A percentile compares a stretch with the other conserved stretches of the same genome.
Evolutionary conservation across 1,140 invertebrate species (phyloP).

Genomic region (Thaumetopoea pityocampa): DNA sequence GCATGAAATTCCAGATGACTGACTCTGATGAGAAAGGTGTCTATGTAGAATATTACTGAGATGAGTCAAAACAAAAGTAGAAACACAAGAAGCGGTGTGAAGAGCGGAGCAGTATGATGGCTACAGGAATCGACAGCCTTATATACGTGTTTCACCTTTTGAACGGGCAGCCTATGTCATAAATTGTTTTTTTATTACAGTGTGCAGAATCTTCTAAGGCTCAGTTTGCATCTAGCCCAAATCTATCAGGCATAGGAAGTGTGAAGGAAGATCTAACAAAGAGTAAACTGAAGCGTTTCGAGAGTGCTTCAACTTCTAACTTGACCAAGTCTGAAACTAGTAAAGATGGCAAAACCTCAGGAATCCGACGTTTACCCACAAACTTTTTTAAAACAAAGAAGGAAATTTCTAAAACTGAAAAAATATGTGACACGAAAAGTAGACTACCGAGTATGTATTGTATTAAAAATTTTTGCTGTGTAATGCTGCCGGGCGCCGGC

Average conservation of each 20-base stretch:
- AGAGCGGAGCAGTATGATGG: too few relatives aligned
- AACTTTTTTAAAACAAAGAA: slow-evolving; percentile 47
- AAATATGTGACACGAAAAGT: slow-evolving; percentile 29
- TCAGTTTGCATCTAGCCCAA: slow-evolving; percentile 60
- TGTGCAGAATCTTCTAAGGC: slow-evolving; percentile 38
- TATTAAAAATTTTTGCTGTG: neutral
- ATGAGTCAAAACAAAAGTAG: too few relatives aligned
- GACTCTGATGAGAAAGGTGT: too few relatives aligned
- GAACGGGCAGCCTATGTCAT: too few relatives aligned
- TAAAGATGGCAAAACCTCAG: slow-evolving; percentile 38
- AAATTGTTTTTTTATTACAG: slow-evolving; percentile 40
- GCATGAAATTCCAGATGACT: too few relatives aligned
- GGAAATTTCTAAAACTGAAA: slow-evolving; percentile 33
- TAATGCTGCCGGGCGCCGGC: neutral
- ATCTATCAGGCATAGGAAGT: slow-evolving; percentile 36
- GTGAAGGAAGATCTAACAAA: slow-evolving; percentile 37
- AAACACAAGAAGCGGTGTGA: too few relatives aligned
- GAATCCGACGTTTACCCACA: slow-evolving; percentile 42
- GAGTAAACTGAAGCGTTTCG: slow-evolving; percentile 33
- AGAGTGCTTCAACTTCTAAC: slow-evolving; percentile 56
- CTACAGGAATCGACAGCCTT: too few relatives aligned
- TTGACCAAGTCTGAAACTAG: slow-evolving; percentile 19
- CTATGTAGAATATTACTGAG: too few relatives aligned
- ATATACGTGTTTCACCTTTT: too few relatives aligned
- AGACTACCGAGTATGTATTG: slow-evolving; percentile 48